A percentile compares a stretch with the other conserved stretches of the same genome.
Conservation (phyloP, 1,140 invertebrate species). For the Elysia chlorotica region DNA sequence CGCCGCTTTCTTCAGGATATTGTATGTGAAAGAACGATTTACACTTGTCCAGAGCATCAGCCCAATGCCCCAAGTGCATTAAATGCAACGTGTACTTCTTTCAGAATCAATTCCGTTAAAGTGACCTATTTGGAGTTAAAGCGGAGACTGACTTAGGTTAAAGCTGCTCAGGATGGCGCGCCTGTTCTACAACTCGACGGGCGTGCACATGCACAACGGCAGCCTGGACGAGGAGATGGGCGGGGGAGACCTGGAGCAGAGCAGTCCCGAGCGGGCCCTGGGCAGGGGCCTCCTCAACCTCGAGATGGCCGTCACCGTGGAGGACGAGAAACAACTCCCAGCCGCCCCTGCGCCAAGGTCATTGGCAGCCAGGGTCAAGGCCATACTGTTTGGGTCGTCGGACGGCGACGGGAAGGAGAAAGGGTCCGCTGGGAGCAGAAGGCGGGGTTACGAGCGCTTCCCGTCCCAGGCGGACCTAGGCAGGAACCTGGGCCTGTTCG, state of each 20-base stretch:
- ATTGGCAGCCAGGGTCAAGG: too few species aligned
- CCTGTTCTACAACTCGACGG: background rate
- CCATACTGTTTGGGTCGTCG: background rate
- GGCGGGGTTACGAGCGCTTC: background rate
- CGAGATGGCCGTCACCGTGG: background rate
- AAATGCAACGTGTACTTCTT: too few species aligned
- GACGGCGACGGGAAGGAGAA: background rate
- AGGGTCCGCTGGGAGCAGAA: background rate
- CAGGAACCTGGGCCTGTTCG: constrained; percentile 83
- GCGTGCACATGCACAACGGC: background rate
- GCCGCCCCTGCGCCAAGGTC: background rate
- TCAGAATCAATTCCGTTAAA: too few species aligned
- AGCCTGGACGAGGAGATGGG: too few species aligned
- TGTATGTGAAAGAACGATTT: too few species aligned
- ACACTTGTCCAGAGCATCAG: too few species aligned
- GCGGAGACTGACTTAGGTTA: too few species aligned
- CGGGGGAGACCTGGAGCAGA: background rate
- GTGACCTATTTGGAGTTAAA: too few species aligned
- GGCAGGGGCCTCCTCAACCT: background rate
- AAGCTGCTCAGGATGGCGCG: too few species aligned
- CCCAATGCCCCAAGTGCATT: too few species aligned
- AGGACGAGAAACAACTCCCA: background rate
- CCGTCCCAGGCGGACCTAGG: background rate
- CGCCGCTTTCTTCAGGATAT: too few species aligned
- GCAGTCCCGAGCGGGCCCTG: too few species aligned